phyloP scores from a whole-genome alignment of 2,797 vertebrate species.

The Xenentodon cancila region DNA sequence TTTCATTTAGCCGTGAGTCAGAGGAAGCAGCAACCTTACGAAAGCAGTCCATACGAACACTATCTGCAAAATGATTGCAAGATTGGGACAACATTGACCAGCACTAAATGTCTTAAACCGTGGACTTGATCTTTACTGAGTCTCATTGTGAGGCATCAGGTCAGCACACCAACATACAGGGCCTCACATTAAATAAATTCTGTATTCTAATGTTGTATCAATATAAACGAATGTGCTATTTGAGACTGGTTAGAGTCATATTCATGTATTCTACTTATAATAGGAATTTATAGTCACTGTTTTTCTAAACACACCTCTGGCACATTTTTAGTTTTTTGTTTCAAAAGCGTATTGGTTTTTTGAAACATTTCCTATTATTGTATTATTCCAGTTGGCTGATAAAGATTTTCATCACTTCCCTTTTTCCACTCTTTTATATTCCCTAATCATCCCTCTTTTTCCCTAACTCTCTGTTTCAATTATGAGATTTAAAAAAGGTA shows the following conservation, averaged over 20 bases:
- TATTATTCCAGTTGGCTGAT: constrained; percentile 58
- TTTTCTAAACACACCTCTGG: constrained; percentile 68
- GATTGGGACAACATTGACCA: constrained; percentile 63
- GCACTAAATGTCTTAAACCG: constrained; percentile 59
- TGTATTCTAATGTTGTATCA: constrained; percentile 68
- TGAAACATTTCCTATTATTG: constrained; percentile 63
- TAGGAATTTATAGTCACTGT: constrained; percentile 71
- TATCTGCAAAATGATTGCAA: constrained; percentile 50
- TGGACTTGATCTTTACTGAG: constrained; percentile 59
- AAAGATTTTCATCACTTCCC: constrained; percentile 60
- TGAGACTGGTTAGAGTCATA: constrained; percentile 66
- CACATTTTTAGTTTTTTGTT: constrained; percentile 53
- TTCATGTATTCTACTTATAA: constrained; percentile 74
- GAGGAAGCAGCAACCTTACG: constrained; percentile 35
- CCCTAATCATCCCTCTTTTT: constrained; percentile 44
- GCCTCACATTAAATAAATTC: constrained; percentile 64
- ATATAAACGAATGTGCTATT: constrained; percentile 71
- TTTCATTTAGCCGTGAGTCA: constrained; percentile 35
- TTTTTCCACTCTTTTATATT: constrained; percentile 72
- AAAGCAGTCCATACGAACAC: constrained; percentile 75
- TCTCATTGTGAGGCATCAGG: constrained; percentile 55
- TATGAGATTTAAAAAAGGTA: constrained; percentile 78
- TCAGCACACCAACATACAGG: constrained; percentile 74
- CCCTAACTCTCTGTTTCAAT: constrained; percentile 56
- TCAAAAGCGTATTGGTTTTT: constrained; percentile 57